Evolutionary conservation across 2,797 vertebrate species (phyloP).

Genomic region (Aulostomus chinensis): DNA sequence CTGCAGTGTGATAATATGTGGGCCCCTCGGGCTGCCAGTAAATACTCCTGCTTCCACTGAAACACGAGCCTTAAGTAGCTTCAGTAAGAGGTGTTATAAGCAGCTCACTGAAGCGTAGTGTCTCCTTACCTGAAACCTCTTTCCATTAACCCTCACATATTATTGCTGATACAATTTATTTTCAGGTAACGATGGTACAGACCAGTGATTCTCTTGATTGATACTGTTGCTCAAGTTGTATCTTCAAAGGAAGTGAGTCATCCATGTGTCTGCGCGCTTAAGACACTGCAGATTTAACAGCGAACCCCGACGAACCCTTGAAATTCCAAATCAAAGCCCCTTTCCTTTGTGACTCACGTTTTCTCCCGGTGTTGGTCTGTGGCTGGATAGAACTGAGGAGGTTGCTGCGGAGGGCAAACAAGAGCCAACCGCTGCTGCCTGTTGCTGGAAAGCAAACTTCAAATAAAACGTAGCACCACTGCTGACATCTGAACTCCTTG

Average conservation of each 20-base stretch:
- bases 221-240: conserved; percentile 17
- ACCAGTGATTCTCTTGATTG: conserved; percentile 36
- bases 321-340: conserved; percentile 43
- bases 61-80: conserved; percentile 37
- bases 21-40: conserved; percentile 31
- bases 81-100: conserved; percentile 48
- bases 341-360: too few relatives aligned
- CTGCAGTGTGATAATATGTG: conserved; percentile 23
- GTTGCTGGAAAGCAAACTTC: conserved; percentile 22
- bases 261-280: conserved; percentile 11
- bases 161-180: conserved; percentile 53
- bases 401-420: conserved; percentile 32
- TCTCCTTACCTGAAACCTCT: too few relatives aligned
- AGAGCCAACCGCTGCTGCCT: conserved; percentile 3
- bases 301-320: conserved; percentile 10
- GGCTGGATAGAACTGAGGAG: too few relatives aligned
- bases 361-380: too few relatives aligned
- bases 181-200: conserved; percentile 38
- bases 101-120: conserved; percentile 39
- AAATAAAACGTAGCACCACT: conserved; percentile 1
- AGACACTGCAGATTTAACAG: conserved; percentile 21
- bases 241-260: conserved; percentile 39
- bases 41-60: conserved; percentile 35
- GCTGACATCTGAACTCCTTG: too few relatives aligned
- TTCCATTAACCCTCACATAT: too few relatives aligned